These are phyloP conservation scores for Epistrophella euchroma DNA, from an alignment of 2,888 invertebrate species.

Conservation along the genomic window DNA sequence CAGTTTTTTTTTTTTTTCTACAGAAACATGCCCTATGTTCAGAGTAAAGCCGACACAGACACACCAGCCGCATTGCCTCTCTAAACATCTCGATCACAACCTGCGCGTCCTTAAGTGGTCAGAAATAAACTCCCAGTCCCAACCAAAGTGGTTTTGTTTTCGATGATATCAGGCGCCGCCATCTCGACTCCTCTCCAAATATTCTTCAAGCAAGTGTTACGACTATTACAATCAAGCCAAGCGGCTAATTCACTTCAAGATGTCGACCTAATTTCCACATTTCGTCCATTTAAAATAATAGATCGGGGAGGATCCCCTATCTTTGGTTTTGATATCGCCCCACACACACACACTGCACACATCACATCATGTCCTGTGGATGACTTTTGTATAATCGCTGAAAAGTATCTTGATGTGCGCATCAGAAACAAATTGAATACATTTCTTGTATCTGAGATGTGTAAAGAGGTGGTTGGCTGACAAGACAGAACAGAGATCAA, in stretches of 20 bases:
- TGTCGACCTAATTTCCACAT: constrained; percentile 72
- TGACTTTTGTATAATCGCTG: constrained; percentile 38
- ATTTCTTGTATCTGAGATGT: constrained; percentile 29
- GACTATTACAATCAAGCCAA: constrained; percentile 34
- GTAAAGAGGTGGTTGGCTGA: constrained; percentile 26
- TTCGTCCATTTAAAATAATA: constrained; percentile 60
- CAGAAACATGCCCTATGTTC: constrained; percentile 47
- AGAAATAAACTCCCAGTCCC: constrained; percentile 56
- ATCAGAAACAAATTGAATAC: constrained; percentile 69
- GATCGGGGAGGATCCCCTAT: constrained; percentile 62
- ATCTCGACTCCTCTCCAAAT: constrained; percentile 67
- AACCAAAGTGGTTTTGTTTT: constrained; percentile 65
- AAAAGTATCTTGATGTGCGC: constrained; percentile 57
- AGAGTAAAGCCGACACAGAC: constrained; percentile 6
- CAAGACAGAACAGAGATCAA: constrained; percentile 53
- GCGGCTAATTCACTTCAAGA: constrained; percentile 71
- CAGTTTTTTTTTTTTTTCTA: constrained; percentile 22
- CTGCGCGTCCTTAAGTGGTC: constrained; percentile 71
- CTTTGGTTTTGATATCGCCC: constrained; percentile 60
- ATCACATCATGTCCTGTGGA: constrained; percentile 13
- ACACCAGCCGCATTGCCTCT: background rate
- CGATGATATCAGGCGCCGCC: constrained; percentile 69
- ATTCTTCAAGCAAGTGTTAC: constrained; percentile 68
- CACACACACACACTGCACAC: constrained; percentile 35
- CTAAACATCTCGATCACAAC: constrained; percentile 45